Conservation (phyloP, 2,888 invertebrate species). For the Adineta ricciae region DNA sequence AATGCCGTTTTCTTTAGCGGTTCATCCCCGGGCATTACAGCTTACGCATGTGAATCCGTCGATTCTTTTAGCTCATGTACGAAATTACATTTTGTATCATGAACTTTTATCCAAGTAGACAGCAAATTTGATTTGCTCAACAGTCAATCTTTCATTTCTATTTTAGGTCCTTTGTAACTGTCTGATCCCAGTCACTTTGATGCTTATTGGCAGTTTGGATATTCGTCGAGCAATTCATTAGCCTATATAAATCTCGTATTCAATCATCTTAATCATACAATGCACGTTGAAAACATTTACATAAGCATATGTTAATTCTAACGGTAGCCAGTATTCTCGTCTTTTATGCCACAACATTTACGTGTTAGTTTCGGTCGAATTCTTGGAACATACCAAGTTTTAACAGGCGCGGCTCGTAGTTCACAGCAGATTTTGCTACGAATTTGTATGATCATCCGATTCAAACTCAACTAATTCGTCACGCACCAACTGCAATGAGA, state of each 20-base stretch:
- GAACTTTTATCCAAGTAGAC: background rate
- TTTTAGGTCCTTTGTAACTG: background rate
- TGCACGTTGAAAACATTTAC: background rate
- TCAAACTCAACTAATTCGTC: too few species aligned
- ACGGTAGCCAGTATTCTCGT: background rate
- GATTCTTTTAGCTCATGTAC: background rate
- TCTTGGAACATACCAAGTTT: background rate
- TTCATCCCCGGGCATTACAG: background rate
- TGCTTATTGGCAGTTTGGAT: background rate
- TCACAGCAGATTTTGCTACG: background rate
- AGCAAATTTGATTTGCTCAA: too few species aligned
- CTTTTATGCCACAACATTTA: background rate
- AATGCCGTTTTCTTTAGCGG: background rate
- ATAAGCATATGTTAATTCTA: background rate
- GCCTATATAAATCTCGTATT: background rate
- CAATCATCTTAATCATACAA: background rate
- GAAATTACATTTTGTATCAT: background rate
- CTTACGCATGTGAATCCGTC: background rate
- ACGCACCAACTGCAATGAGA: too few species aligned
- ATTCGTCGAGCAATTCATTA: background rate
- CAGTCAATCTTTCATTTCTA: too few species aligned
- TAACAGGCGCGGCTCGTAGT: too few species aligned
- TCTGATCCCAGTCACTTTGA: background rate
- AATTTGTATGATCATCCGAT: background rate
- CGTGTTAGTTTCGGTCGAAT: background rate